Conservation (phyloP, 2,797 vertebrate species). For the Gadopsis marmoratus region DNA sequence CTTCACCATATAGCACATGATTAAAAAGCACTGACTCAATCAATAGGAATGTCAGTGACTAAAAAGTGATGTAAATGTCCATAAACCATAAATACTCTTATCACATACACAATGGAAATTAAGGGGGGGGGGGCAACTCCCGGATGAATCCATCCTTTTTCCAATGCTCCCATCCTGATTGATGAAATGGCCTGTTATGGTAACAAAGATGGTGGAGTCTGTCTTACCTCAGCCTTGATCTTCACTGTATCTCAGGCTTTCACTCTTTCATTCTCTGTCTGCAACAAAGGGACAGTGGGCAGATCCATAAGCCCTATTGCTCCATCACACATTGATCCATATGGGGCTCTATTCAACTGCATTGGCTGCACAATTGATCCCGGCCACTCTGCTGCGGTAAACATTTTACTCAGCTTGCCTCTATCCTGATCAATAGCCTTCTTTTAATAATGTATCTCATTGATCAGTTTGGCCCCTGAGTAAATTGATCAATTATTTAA, state of each 20-base stretch:
- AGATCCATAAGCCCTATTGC: constrained; percentile 79
- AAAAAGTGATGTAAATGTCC: constrained; percentile 9
- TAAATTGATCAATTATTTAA: constrained; percentile 87
- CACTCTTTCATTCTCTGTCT: constrained; percentile 59
- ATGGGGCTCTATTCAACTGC: constrained; percentile 82
- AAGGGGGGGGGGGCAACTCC: neutral
- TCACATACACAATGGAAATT: neutral
- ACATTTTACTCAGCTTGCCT: constrained; percentile 85
- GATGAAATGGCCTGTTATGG: constrained; percentile 20
- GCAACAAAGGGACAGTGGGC: constrained; percentile 69
- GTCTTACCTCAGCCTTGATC: constrained; percentile 39
- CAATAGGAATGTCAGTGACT: neutral
- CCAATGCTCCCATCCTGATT: neutral
- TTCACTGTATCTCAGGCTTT: constrained; percentile 55
- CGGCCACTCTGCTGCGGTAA: constrained; percentile 83
- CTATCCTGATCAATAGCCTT: constrained; percentile 84
- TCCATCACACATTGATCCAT: constrained; percentile 81
- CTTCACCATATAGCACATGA: neutral
- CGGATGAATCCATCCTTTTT: neutral
- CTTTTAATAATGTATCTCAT: constrained; percentile 90
- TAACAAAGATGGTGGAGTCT: constrained; percentile 45
- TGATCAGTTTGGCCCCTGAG: constrained; percentile 86
- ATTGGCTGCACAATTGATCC: constrained; percentile 80
- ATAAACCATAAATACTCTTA: neutral
- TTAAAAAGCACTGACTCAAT: neutral